These are phyloP conservation scores for Bombus waltoni DNA, from an alignment of 1,140 invertebrate genomes.

Conservation along the genomic window DNA sequence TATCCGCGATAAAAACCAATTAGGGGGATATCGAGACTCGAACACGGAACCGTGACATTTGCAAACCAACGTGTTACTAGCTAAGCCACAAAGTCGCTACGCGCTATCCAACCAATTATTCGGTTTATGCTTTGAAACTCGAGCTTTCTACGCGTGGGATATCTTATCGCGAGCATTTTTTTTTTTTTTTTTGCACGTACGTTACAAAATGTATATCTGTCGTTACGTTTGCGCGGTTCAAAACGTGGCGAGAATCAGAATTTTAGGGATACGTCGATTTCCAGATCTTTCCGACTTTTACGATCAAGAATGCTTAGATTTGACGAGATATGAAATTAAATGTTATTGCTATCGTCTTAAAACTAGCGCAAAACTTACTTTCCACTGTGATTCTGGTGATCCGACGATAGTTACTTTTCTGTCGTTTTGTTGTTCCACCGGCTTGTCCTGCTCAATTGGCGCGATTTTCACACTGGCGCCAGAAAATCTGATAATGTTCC, in stretches of 20 bases:
- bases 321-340: not conserved
- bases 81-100: conserved; percentile 21
- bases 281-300: not conserved
- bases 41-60: conserved; percentile 39
- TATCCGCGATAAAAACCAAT: not conserved
- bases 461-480: conserved; percentile 97
- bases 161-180: not conserved
- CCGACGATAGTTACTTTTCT: conserved; percentile 98
- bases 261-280: too few relatives aligned
- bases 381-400: conserved; percentile 97
- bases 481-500: conserved; percentile 98
- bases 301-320: not conserved
- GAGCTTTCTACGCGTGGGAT: too few relatives aligned
- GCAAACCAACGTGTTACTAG: not conserved
- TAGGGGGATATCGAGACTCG: conserved; percentile 30
- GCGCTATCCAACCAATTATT: too few relatives aligned
- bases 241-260: too few relatives aligned
- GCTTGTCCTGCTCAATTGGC: conserved; percentile 91
- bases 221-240: too few relatives aligned
- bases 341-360: too few relatives aligned
- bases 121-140: too few relatives aligned
- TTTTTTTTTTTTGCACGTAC: too few relatives aligned
- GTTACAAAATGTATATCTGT: too few relatives aligned
- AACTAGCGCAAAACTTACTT: conserved; percentile 83
- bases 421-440: conserved; percentile 88